Percentiles rank a stretch among this genome's conserved stretches.
Evolutionary conservation across 1,140 invertebrate genomes (phyloP).

Genomic region (Lordiphosa collinella): DNA sequence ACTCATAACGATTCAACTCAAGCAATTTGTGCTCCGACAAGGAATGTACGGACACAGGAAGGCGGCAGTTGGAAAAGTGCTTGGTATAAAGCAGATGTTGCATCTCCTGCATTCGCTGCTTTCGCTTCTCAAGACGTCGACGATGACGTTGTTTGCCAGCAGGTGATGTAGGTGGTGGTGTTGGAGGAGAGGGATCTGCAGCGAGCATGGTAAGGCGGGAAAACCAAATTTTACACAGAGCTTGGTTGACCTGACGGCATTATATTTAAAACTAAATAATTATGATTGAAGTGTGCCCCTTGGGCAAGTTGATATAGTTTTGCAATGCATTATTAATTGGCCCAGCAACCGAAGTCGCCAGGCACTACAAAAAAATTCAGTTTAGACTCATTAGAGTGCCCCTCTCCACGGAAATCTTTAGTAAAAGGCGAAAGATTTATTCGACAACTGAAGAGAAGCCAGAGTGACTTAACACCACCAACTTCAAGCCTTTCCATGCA

Average conservation of each 20-base stretch:
- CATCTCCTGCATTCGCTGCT: constrained; percentile 10
- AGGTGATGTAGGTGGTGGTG: too few relatives aligned
- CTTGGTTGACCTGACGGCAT: too few relatives aligned
- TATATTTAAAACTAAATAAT: too few relatives aligned
- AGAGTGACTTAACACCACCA: constrained; percentile 20
- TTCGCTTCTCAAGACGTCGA: constrained; percentile 19
- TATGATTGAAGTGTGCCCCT: too few relatives aligned
- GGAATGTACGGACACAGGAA: constrained; percentile 32
- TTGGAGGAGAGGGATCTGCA: too few relatives aligned
- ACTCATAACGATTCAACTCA: constrained; percentile 20
- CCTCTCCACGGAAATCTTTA: constrained; percentile 80
- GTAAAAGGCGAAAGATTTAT: constrained; percentile 81
- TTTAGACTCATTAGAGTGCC: constrained; percentile 52
- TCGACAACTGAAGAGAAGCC: constrained; percentile 79
- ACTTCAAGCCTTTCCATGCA: neutral
- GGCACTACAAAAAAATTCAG: constrained; percentile 29
- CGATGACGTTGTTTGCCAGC: too few relatives aligned
- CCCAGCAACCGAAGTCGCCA: constrained; percentile 1
- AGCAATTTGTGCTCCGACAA: constrained; percentile 15
- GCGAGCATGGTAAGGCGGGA: too few relatives aligned
- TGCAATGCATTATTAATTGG: too few relatives aligned
- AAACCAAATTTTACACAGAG: too few relatives aligned
- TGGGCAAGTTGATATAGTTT: too few relatives aligned
- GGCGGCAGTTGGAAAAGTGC: constrained; percentile 40
- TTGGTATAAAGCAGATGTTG: constrained; percentile 6